Percentiles rank a stretch among this genome's conserved stretches.
Evolutionary conservation across 2,113 vertebrate genomes (phyloP).

Genomic region (Cromileptes altivelis): DNA sequence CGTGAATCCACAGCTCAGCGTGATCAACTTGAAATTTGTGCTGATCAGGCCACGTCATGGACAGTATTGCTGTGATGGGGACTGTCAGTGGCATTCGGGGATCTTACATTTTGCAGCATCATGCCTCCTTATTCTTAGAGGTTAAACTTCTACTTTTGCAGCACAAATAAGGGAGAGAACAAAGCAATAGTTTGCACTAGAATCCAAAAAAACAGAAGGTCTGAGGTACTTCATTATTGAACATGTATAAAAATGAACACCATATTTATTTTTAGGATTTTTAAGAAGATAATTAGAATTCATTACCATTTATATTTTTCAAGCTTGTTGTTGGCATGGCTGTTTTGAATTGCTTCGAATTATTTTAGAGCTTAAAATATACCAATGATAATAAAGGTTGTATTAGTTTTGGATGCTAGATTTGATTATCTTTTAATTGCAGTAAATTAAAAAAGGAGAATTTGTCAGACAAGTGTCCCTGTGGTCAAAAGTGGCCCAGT

Average conservation of each 20-base stretch:
- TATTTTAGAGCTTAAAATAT: background rate
- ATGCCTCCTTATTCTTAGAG: slow-evolving; percentile 38
- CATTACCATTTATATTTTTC: background rate
- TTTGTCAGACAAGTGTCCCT: background rate
- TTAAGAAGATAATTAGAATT: background rate
- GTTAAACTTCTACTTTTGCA: slow-evolving; percentile 52
- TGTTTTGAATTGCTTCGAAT: background rate
- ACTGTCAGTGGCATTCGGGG: slow-evolving; percentile 20
- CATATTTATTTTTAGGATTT: background rate
- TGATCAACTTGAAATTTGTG: slow-evolving; percentile 17
- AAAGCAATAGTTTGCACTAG: background rate
- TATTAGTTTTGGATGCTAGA: background rate
- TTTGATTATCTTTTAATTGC: background rate
- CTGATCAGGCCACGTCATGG: slow-evolving; percentile 2
- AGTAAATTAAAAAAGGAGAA: too few relatives aligned
- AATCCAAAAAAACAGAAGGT: background rate
- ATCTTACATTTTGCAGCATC: slow-evolving; percentile 65
- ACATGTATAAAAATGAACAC: background rate
- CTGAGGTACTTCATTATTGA: too few relatives aligned
- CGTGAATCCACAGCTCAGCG: background rate
- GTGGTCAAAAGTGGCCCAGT: background rate
- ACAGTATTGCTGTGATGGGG: slow-evolving; percentile 6
- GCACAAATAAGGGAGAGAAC: slow-evolving; percentile 27
- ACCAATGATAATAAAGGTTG: background rate
- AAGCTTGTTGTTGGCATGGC: background rate